Evolutionary conservation across 2,888 invertebrate genomes (phyloP), one percentile per base, ranked within the genome.

Genomic region (Tiliacea aurago): DNA sequence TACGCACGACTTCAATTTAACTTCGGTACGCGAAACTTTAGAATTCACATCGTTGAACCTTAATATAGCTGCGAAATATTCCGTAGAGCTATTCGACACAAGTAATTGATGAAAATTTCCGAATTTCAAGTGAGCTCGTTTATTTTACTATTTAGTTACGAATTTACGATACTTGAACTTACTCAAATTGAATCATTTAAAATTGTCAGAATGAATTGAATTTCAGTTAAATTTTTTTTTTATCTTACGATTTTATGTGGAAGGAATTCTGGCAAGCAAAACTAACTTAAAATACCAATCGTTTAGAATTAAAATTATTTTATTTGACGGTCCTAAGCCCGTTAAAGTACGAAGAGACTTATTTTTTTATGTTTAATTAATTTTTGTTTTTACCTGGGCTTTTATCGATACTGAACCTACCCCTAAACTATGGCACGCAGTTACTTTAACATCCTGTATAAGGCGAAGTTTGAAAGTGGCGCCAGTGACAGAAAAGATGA

Each of bases 101-200:
- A 72, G 55, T 59, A 70, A 81, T 84, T 81, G 51, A 72, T 81
- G 72, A 61, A 61, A 75, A 72, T 75, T 20, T 45, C 4, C 63
- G 20, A 62, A 77, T 55, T 67, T 63, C 62, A 77, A 80, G 28
- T 41, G 28, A 51, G 49, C 15, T 66, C 28, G 53, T 78, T 51
- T 68, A 55, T 37, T 77, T 49, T n/a, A 64, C 70, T 63, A 55
- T 68, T 78, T 64, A 64, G 43, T 62, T 13, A 69, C 20, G n/a
- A 70, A 67, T 76, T 66, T 70, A 71, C 55, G 37, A 53, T 58
- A 62, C 62, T 81, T 59, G 67, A 68, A 64, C 53, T 77, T 63
- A 67, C 45, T 15, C 51, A 66, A 81, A 73, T 76, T 59, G 58
- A 72, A 72, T 61, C 4, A 43, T 67, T 76, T 61, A 33, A 53